Evolutionary conservation across 2,888 invertebrate genomes (phyloP).

Genomic region (Phorcus lineatus): DNA sequence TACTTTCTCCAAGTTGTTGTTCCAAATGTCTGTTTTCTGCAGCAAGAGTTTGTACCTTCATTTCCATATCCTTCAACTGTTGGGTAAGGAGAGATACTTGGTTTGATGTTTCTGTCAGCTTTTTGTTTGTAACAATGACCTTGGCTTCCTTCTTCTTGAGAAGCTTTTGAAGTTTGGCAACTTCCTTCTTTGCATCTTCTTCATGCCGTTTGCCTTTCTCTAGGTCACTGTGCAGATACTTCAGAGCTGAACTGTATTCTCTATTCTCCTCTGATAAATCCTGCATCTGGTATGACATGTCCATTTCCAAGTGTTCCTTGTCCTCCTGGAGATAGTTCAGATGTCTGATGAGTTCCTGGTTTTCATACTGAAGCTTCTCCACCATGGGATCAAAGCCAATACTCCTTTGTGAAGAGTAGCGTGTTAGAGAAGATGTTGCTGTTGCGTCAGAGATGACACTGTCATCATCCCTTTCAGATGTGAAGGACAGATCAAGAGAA

Average conservation of each 20-base stretch:
- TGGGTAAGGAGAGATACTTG: constrained; percentile 33
- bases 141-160: constrained; percentile 58
- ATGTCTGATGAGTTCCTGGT: constrained; percentile 1
- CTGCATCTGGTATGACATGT: background rate
- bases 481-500: background rate
- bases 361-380: constrained; percentile 7
- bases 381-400: constrained; percentile 9
- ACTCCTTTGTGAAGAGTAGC: constrained; percentile 14
- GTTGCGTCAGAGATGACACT: background rate
- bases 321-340: constrained; percentile 2
- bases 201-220: background rate
- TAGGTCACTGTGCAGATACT: background rate
- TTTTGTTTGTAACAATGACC: constrained; percentile 44
- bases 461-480: background rate
- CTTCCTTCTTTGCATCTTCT: constrained; percentile 23
- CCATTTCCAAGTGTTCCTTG: background rate
- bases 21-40: constrained; percentile 36
- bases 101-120: constrained; percentile 27
- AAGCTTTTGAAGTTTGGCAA: constrained; percentile 42
- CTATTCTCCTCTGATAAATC: background rate
- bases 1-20: constrained; percentile 27
- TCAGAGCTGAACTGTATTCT: background rate
- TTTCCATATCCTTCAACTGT: constrained; percentile 29
- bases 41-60: constrained; percentile 23
- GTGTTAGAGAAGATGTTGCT: background rate